phyloP scores from a whole-genome alignment of 2,113 vertebrate genomes.

The Myiopsitta monachus region DNA sequence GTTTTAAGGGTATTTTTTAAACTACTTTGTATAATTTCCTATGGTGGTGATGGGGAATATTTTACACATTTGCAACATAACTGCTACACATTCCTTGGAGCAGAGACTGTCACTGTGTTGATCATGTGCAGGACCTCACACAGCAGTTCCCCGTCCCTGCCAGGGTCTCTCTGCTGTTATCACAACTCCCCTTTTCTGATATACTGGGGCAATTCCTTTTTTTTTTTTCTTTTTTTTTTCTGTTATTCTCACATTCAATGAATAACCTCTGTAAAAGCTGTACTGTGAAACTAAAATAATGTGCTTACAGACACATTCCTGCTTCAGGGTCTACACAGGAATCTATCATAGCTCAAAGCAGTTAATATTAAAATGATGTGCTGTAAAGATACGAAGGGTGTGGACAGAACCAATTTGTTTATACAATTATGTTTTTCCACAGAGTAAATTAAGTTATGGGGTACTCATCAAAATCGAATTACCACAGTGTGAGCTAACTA shows the following conservation, averaged over 20 bases:
- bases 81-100: neutral
- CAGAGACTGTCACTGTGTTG: accelerated
- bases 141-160: accelerated
- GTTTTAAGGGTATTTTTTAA: neutral
- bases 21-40: neutral
- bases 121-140: accelerated
- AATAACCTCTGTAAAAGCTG: neutral
- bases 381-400: conserved; percentile 39
- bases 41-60: neutral
- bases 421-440: conserved; percentile 49
- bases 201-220: neutral
- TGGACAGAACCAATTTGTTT: conserved; percentile 65
- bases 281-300: neutral
- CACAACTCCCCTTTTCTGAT: neutral
- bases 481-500: neutral
- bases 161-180: neutral
- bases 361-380: conserved; percentile 31
- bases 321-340: neutral
- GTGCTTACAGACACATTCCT: neutral
- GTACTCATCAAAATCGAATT: conserved; percentile 59
- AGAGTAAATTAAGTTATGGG: conserved; percentile 54
- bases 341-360: neutral
- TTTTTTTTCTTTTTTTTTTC: neutral
- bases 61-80: neutral
- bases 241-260: neutral